Evolutionary conservation across 2,113 vertebrate genomes (phyloP), one percentile per base, ranked within the genome.

Genomic region (Xiphophorus maculatus): DNA sequence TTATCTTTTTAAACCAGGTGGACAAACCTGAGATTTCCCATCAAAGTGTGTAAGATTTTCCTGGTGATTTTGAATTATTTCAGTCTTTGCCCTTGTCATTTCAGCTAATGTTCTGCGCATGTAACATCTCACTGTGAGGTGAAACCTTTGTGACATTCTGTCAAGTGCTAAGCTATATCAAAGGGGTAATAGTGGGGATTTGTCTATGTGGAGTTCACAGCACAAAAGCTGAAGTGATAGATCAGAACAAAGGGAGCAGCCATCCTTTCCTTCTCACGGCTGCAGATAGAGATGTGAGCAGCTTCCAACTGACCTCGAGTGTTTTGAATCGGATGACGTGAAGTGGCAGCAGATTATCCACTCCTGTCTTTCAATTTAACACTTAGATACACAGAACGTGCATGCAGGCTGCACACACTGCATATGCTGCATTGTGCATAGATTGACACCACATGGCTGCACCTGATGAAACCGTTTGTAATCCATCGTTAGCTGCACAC

Each of bases 381-480:
- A 51, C 68, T 70, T 58, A 62, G 28, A 74, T 60, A 48, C 65
- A 44, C 61, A 51, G 58, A 32, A 65, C 2, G 62, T 32, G 25
- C 17, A 33, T 61, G 30, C 33, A 33, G 17, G 25, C 66, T 14
- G 29, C n/a, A 66, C 19, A 35, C 63, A 14, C 11, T 48, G 44
- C 44, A 48, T 19, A 19, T 19, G 14, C 44, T 5, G 44, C 44
- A 48, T 6, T 19, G 44, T 66, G 68, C 70, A 70, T 62, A 54
- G 63, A 65, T 32, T 37, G 63, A 74, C 60, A 60, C 28, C 25
- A 22, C 71, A 65, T 61, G 30, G 66, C 66, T 35, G n/a, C 73
- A 79, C 80, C 79, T 89, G 88, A 89, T 88, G 88, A 81, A 89
- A 87, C 73, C 3, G 4, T 58, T 62, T 74, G 88, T 32, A 86